These are phyloP conservation scores for Trematomus loennbergii DNA, from an alignment of 2,113 vertebrate species.

Conservation along the genomic window DNA sequence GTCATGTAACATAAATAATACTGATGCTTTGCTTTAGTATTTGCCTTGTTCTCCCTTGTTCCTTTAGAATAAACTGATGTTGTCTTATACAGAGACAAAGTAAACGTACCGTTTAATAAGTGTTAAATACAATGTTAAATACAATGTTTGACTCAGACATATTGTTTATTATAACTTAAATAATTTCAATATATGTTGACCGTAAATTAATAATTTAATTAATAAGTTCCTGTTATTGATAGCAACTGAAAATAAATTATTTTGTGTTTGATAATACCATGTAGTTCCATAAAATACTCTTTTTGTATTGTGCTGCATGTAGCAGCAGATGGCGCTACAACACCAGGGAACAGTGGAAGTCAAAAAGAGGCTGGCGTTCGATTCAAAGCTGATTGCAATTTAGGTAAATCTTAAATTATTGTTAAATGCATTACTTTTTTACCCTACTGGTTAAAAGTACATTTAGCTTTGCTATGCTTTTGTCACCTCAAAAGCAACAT, in stretches of 20 bases:
- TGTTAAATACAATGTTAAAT: slow-evolving; percentile 39
- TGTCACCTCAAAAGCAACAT: slow-evolving; percentile 34
- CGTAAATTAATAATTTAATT: slow-evolving; percentile 13
- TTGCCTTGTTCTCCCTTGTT: slow-evolving; percentile 42
- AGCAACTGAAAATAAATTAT: slow-evolving; percentile 18
- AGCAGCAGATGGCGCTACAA: slow-evolving; percentile 89
- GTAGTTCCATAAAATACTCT: slow-evolving; percentile 76
- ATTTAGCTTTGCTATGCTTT: slow-evolving; percentile 61
- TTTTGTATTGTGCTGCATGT: slow-evolving; percentile 83
- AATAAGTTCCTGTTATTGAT: slow-evolving; percentile 32
- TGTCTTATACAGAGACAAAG: slow-evolving; percentile 44
- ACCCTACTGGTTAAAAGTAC: slow-evolving; percentile 63
- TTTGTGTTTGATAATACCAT: slow-evolving; percentile 66
- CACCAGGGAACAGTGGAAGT: slow-evolving; percentile 85
- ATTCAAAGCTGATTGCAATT: slow-evolving; percentile 86
- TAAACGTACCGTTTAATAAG: slow-evolving; percentile 32
- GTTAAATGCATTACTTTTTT: slow-evolving; percentile 57
- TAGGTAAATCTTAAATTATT: slow-evolving; percentile 82
- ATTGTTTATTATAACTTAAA: slow-evolving; percentile 44
- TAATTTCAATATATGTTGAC: slow-evolving; percentile 29
- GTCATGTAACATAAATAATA: slow-evolving; percentile 58
- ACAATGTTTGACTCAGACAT: slow-evolving; percentile 29
- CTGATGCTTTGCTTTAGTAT: slow-evolving; percentile 57
- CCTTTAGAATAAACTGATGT: slow-evolving; percentile 52
- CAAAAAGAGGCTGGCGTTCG: slow-evolving; percentile 83